These are phyloP conservation scores for Carassius carassius DNA, from an alignment of 2,113 vertebrate genomes.

Conservation along the genomic window DNA sequence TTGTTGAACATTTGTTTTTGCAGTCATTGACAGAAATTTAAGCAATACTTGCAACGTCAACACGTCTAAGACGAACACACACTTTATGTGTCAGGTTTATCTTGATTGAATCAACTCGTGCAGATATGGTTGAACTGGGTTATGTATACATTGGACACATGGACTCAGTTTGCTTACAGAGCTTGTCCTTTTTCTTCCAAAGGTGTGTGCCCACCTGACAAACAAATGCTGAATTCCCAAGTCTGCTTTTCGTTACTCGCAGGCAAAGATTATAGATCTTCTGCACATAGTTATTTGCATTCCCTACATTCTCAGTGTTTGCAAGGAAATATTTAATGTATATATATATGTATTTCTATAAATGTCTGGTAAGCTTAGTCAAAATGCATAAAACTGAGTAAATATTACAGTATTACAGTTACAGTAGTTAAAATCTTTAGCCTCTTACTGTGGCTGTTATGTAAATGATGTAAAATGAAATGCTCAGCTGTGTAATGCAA, in stretches of 20 bases:
- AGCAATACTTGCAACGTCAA: not conserved
- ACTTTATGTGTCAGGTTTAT: not conserved
- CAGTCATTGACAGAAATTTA: not conserved
- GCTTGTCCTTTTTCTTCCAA: slow-evolving; percentile 1
- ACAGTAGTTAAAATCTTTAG: not conserved
- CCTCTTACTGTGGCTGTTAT: not conserved
- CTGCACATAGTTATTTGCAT: not conserved
- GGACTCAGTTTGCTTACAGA: slow-evolving; percentile 10
- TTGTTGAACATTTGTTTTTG: not conserved
- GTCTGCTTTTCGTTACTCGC: not conserved
- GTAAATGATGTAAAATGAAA: not conserved
- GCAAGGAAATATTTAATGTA: not conserved
- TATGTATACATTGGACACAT: slow-evolving; percentile 3
- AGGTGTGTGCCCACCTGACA: slow-evolving; percentile 2
- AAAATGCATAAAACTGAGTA: not conserved
- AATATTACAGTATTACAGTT: not conserved
- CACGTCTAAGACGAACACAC: not conserved
- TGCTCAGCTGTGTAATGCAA: not conserved
- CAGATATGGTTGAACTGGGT: not conserved
- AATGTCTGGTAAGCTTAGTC: not conserved
- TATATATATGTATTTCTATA: not conserved
- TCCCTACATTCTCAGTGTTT: not conserved
- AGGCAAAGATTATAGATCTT: not conserved
- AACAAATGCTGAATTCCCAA: not conserved
- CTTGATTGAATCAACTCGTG: not conserved